phyloP scores from a whole-genome alignment of 2,113 vertebrate genomes.

The Mohoua ochrocephala region DNA sequence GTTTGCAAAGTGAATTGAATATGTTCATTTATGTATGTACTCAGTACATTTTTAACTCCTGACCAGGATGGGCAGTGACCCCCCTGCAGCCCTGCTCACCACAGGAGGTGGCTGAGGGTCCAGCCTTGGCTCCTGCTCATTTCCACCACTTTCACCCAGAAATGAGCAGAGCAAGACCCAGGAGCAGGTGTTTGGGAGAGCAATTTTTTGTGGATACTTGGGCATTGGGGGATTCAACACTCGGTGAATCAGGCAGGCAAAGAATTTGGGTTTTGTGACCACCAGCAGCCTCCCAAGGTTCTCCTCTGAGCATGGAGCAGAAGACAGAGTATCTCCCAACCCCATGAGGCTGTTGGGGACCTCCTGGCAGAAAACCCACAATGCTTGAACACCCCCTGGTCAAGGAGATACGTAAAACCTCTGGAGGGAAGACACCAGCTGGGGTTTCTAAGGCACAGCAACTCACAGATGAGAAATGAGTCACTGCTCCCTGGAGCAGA shows the following conservation, averaged over 20 bases:
- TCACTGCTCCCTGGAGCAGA: neutral
- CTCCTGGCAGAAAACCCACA: neutral
- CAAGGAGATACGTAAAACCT: accelerated
- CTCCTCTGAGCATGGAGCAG: neutral
- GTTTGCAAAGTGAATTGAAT: neutral
- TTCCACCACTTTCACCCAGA: neutral
- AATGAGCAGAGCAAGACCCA: neutral
- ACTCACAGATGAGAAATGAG: neutral
- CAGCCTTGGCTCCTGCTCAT: neutral
- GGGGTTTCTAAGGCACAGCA: neutral
- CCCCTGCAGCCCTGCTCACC: accelerated
- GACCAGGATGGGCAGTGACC: accelerated
- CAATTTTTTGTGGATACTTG: neutral
- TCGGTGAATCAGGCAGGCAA: neutral
- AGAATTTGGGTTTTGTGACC: neutral
- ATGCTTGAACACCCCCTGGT: accelerated
- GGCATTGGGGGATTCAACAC: neutral
- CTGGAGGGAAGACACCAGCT: neutral
- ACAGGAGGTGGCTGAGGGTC: neutral
- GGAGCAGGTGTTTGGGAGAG: neutral
- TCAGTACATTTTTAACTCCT: neutral
- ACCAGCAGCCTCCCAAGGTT: accelerated
- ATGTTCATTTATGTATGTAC: accelerated
- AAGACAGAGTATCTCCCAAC: neutral
- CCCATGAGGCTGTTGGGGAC: neutral